phyloP scores from a whole-genome alignment of 2,888 invertebrate genomes.

The Plagodis dolabraria region DNA sequence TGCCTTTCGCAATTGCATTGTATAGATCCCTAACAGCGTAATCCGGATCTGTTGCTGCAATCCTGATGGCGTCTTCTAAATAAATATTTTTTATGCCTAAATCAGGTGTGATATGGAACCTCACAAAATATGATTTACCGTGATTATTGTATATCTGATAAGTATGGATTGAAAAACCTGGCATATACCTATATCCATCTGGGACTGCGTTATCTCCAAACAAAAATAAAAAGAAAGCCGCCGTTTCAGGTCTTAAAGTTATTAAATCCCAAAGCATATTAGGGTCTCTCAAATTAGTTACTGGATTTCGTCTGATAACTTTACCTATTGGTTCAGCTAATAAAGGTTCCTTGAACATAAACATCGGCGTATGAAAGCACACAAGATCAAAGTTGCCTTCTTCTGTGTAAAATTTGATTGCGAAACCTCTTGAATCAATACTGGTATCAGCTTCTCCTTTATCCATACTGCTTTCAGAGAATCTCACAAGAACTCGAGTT shows the following conservation, averaged over 20 bases:
- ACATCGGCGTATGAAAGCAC: conserved; percentile 95
- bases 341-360: conserved; percentile 93
- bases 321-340: conserved; percentile 96
- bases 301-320: conserved; percentile 96
- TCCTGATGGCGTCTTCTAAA: conserved; percentile 85
- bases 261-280: conserved; percentile 98
- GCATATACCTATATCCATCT: conserved; percentile 95
- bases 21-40: conserved; percentile 94
- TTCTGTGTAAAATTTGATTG: conserved; percentile 66
- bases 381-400: conserved; percentile 93
- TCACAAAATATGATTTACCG: conserved; percentile 89
- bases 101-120: conserved; percentile 95
- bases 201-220: conserved; percentile 96
- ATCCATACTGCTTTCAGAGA: conserved; percentile 92
- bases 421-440: conserved; percentile 94
- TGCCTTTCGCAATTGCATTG: conserved; percentile 90
- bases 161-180: conserved; percentile 96
- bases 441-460: conserved; percentile 93
- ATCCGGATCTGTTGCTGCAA: conserved; percentile 91
- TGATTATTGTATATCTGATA: conserved; percentile 92
- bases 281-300: conserved; percentile 92
- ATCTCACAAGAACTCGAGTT: conserved; percentile 90
- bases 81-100: conserved; percentile 92
- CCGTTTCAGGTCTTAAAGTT: conserved; percentile 91
- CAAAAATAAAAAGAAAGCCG: conserved; percentile 91